Conservation (phyloP, 2,888 invertebrate species). For the Caenorhabditis afra region DNA sequence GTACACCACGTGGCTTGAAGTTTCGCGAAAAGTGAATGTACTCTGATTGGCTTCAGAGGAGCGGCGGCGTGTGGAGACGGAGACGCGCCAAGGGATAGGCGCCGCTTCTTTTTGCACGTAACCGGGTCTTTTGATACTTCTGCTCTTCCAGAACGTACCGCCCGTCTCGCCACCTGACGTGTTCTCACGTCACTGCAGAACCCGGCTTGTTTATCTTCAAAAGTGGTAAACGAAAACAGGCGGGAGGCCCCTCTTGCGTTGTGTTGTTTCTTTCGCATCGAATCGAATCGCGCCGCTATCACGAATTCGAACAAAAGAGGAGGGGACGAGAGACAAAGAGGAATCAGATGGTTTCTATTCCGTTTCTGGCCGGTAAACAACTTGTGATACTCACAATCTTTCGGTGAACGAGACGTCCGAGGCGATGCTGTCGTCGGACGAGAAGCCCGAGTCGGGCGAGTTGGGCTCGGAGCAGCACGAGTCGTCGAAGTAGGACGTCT, state of each 20-base stretch:
- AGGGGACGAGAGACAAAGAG: neutral
- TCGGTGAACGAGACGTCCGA: slow-evolving; percentile 40
- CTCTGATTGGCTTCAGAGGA: slow-evolving; percentile 27
- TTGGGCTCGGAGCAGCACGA: slow-evolving; percentile 59
- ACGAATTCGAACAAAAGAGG: slow-evolving; percentile 28
- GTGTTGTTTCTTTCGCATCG: too few relatives aligned
- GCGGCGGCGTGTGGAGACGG: slow-evolving; percentile 11
- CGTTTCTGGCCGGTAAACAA: slow-evolving; percentile 26
- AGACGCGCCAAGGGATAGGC: slow-evolving; percentile 24
- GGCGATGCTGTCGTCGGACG: slow-evolving; percentile 64
- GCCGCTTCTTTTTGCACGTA: slow-evolving; percentile 34
- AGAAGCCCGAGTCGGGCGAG: slow-evolving; percentile 69
- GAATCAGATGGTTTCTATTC: slow-evolving; percentile 37
- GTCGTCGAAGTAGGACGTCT: slow-evolving; percentile 41
- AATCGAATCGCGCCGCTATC: neutral
- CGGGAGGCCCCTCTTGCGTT: neutral
- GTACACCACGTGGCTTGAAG: slow-evolving; percentile 46
- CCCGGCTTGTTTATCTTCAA: slow-evolving; percentile 45
- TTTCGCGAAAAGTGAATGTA: slow-evolving; percentile 55
- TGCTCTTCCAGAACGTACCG: slow-evolving; percentile 22
- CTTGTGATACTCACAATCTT: slow-evolving; percentile 52
- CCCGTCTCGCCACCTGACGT: slow-evolving; percentile 31
- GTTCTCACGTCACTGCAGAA: slow-evolving; percentile 5
- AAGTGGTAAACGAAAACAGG: slow-evolving; percentile 34
- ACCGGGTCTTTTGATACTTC: slow-evolving; percentile 27